Evolutionary conservation across 2,113 vertebrate genomes (phyloP), one percentile per base, ranked within the genome.

Genomic region (Prolemur simus): DNA sequence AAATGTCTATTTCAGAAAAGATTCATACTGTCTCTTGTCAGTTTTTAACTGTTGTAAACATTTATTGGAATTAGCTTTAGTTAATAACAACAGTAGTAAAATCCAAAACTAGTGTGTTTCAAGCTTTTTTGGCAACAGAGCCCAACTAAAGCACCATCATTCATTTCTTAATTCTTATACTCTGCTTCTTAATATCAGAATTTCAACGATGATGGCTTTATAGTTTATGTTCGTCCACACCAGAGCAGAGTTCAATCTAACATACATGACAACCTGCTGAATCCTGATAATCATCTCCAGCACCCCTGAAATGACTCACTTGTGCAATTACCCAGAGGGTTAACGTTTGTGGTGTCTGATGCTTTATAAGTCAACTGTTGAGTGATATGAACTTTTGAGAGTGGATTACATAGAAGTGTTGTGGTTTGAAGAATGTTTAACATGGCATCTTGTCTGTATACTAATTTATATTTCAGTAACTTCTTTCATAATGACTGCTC

Each of bases 61-160:
- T 96, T 91, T 95, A 74, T 32, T 89, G 34, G 69, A 87, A 71
- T 89, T 95, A 95, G 39, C 87, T 84, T 92, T 58, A 90, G 66
- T 92, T 91, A 92, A 89, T 96, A 94, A 91, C 60, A 91, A 63
- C 73, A 87, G 68, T 69, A 88, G 96, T 86, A 78, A 94, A 94
- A 66, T 69, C 87, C 63, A 91, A 94, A 96, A 80, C 94, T 86
- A 87, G 29, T 60, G 18, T 74, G 54, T 73, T 90, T 90, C 87
- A 94, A 81, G 34, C 81, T 66, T 83, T 63, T 95, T 95, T 89
- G 74, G 68, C 27, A 87, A 63, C 13, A 93, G 39, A 91, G 71
- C 18, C 39, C 56, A 92, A 77, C 52, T 84, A 66, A 96, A 93
- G 96, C 6, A 77, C 45, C 13, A 20, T 49, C 27, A 47, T 96